Percentiles rank a stretch among this genome's conserved stretches.
Evolutionary conservation across 1,140 invertebrate species (phyloP).

Genomic region (Frieseomelitta varia): DNA sequence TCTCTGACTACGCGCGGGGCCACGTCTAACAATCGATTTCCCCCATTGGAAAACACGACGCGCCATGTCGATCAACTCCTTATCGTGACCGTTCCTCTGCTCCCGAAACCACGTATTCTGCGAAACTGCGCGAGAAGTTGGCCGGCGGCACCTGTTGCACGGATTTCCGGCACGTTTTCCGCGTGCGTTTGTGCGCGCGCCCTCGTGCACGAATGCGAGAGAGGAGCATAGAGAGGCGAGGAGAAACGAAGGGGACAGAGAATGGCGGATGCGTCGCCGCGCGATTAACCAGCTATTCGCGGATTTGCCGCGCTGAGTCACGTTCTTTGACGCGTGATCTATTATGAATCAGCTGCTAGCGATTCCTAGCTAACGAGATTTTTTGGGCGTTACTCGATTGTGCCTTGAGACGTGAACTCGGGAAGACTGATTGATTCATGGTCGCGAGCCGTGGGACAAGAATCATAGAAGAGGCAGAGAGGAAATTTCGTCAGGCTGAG

Average conservation of each 20-base stretch:
- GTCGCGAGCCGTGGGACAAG: background rate
- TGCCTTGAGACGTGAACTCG: background rate
- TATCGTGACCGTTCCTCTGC: constrained; percentile 28
- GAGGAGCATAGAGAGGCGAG: background rate
- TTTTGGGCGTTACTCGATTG: background rate
- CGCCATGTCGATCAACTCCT: background rate
- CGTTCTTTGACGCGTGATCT: constrained; percentile 3
- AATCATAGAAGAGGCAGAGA: fast-evolving
- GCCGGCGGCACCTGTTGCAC: constrained; percentile 77
- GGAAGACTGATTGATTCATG: background rate
- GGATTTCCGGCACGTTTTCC: constrained; percentile 76
- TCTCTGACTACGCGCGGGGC: background rate
- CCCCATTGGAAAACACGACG: constrained; percentile 12
- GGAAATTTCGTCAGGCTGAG: background rate
- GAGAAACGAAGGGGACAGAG: no score
- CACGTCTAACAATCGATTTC: constrained; percentile 17
- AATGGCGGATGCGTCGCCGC: background rate
- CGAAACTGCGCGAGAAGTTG: constrained; percentile 67
- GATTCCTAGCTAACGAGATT: background rate
- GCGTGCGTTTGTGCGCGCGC: constrained; percentile 36
- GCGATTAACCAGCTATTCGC: constrained; percentile 9
- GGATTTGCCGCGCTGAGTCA: constrained; percentile 1
- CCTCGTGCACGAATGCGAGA: background rate
- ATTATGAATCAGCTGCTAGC: background rate
- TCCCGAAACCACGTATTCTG: constrained; percentile 41